Base-by-base conservation (phyloP, 2,113 vertebrate genomes). In the Felis chaus region DNA sequence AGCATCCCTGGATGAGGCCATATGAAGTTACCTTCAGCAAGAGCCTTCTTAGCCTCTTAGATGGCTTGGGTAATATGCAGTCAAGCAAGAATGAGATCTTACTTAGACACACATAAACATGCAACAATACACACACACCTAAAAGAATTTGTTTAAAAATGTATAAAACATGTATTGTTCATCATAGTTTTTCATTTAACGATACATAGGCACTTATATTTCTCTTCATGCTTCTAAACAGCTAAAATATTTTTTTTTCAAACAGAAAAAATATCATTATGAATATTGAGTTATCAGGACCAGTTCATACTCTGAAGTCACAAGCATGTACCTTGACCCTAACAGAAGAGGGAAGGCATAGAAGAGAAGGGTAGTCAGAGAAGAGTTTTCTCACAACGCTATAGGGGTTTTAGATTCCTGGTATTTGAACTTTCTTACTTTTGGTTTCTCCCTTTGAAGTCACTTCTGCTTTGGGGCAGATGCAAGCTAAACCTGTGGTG, bases 401-500 rank as follows among this genome's bases (percentile, higher is more conserved):
- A 1, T 6, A 69, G 8, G 16, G 36, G 3, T 63, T 95, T 93
- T 90, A 53, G 10, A 53, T 50, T 74, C 33, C 31, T 41, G 21
- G 11, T 63, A 39, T 92, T 90, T 94, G 81, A 90, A 88, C 84
- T 78, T 63, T 45, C 5, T n/a, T 79, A n/a, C 76, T 95, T 95
- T 83, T 92, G 84, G 45, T 57, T 53, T 63, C 27, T 78, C 7
- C 41, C 16, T 61, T 92, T n/a, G 5, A 87, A 95, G 96, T 98
- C 97, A 98, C 71, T 97, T 98, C 98, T 97, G 95, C 39, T 73
- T 83, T 95, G 61, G 36, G 91, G 87, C 61, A 65, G 65, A 88
- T 71, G 14, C 81, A 27, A 63, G 90, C 95, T 50, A 97, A 98
- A 96, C 21, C 78, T 69, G 79, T 98, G 97, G 98, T 97, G 97